phyloP scores from a whole-genome alignment of 2,888 invertebrate species.

The Eugnorisma glareosa region DNA sequence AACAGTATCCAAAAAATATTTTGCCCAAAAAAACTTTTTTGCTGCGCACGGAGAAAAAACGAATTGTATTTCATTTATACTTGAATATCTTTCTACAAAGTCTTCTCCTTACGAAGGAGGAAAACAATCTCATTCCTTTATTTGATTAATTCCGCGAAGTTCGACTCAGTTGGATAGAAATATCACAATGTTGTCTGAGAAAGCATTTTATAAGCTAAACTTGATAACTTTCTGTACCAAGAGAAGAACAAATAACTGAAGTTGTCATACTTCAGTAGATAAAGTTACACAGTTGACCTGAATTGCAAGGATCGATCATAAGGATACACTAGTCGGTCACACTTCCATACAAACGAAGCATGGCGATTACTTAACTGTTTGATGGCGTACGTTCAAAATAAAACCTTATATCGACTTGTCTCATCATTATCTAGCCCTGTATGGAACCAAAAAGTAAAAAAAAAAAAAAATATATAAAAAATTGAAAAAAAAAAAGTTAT shows the following conservation, averaged over 20 bases:
- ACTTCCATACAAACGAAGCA: no score
- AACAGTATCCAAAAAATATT: background rate
- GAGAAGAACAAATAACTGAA: conserved; percentile 14
- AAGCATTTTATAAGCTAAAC: conserved; percentile 29
- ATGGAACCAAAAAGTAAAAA: no score
- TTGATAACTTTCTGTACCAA: conserved; percentile 3
- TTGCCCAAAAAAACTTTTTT: background rate
- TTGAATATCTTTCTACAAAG: conserved; percentile 19
- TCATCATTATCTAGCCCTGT: no score
- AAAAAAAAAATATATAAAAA: no score
- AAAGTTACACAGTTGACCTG: conserved; percentile 22
- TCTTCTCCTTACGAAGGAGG: background rate
- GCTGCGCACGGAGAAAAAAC: background rate
- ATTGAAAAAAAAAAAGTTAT: no score
- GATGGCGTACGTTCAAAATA: no score
- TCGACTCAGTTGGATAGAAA: conserved; percentile 17
- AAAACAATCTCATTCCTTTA: conserved; percentile 36
- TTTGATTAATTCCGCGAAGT: conserved; percentile 38
- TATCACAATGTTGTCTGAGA: conserved; percentile 16
- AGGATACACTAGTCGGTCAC: no score
- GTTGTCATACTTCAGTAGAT: background rate
- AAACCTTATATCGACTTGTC: no score
- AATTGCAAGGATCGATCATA: background rate
- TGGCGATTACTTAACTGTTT: no score
- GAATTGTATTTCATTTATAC: background rate